These are phyloP conservation scores for Laticauda laticaudata DNA, from an alignment of 2,113 vertebrate species.

Conservation along the genomic window DNA sequence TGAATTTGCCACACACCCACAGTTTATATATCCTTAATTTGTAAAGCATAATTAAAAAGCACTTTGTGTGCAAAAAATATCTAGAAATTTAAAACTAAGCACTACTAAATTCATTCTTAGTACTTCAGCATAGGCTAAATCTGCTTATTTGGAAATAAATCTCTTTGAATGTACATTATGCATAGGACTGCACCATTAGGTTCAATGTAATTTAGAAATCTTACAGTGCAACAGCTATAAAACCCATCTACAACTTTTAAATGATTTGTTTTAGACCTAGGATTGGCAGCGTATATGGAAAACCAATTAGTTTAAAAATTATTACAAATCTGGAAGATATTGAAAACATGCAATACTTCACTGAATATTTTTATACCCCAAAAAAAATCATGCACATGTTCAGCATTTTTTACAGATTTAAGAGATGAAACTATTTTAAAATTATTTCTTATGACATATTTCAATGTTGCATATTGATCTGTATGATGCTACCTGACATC, in stretches of 20 bases:
- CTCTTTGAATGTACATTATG: not conserved
- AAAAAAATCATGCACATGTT: not conserved
- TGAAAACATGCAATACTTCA: not conserved
- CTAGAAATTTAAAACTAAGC: not conserved
- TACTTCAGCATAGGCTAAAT: not conserved
- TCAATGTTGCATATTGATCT: not conserved
- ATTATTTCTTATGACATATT: not conserved
- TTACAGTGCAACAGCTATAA: not conserved
- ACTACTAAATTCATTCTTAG: not conserved
- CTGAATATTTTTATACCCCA: not conserved
- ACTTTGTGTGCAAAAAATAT: not conserved
- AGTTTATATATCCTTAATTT: not conserved
- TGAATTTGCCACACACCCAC: not conserved
- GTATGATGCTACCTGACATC: not conserved
- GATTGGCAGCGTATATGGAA: not conserved
- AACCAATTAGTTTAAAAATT: not conserved
- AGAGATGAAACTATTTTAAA: not conserved
- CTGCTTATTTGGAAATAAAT: not conserved
- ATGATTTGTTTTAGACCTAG: not conserved
- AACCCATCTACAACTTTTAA: not conserved
- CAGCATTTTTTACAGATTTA: not conserved
- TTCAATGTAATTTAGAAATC: not conserved
- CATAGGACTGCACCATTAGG: not conserved
- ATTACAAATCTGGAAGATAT: not conserved
- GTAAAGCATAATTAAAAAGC: not conserved